Base-by-base conservation (phyloP, 1,140 invertebrate species). In the Orchesella cincta region DNA sequence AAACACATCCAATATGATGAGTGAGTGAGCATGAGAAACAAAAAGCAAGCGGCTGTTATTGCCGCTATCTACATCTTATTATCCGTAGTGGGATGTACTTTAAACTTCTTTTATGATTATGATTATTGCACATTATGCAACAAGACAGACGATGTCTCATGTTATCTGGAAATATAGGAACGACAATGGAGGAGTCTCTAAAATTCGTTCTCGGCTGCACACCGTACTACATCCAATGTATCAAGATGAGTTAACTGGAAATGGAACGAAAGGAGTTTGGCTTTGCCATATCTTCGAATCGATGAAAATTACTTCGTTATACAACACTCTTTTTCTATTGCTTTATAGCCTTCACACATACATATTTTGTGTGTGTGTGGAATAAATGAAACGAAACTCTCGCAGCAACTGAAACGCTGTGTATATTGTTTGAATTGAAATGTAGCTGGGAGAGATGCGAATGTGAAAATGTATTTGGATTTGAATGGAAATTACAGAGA, bases 111-210 rank as follows among this genome's bases (percentile, higher is more conserved):
- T 67, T 67, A 67, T 12, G 26, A 23, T 67, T 67, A 67, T 67
- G 26, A 67, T 67, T 67, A 67, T 67, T 67, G 23, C 62, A 33
- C 31, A 67, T 67, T 67, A 67, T 67, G 62, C 62, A 67, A 23
- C 26, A 12, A 67, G 62, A 16, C 62, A 67, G 31, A 16, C 52
- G 52, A 57, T 57, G 12, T 14, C 14, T 57, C 3, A 57, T 14
- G 52, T 3, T 57, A 3, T 57, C 52, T 46, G 18, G 39, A 46
- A 46, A 46, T 46, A 46, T 46, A 18, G 39, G 39, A 46, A 46
- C n/a, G n/a, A n/a, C n/a, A n/a, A n/a, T n/a, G n/a, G n/a, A n/a
- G n/a, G n/a, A n/a, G n/a, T n/a, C n/a, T n/a, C n/a, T n/a, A n/a
- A n/a, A n/a, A n/a, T n/a, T n/a, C n/a, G n/a, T n/a, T n/a, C n/a